phyloP scores from a whole-genome alignment of 2,113 vertebrate species.

The Chloroceryle aenea region DNA sequence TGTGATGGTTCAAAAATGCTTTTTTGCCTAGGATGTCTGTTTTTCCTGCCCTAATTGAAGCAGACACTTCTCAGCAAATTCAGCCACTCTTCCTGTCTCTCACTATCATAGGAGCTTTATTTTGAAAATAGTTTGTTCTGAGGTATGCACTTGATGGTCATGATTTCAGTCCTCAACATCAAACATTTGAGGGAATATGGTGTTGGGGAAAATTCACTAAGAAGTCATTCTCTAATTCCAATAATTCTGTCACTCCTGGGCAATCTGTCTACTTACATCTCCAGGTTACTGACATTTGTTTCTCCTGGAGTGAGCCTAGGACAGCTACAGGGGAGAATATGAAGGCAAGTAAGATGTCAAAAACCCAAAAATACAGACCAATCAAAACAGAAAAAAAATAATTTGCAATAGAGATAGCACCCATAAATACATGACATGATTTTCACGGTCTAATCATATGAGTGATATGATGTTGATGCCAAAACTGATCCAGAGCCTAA shows the following conservation, averaged over 20 bases:
- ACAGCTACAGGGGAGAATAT: background rate
- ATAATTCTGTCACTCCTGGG: background rate
- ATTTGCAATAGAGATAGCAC: background rate
- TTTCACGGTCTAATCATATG: fast-evolving
- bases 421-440: background rate
- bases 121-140: background rate
- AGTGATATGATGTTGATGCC: background rate
- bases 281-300: background rate
- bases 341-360: background rate
- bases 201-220: background rate
- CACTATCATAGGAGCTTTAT: background rate
- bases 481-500: background rate
- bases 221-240: background rate
- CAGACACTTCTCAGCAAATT: background rate
- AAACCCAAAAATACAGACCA: background rate
- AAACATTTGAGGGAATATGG: background rate
- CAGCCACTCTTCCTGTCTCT: background rate
- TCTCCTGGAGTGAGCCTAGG: background rate
- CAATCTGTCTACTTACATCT: background rate
- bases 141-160: background rate
- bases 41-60: background rate
- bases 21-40: background rate
- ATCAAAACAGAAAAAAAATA: background rate
- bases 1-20: background rate
- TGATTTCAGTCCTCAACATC: background rate